Base-by-base conservation (phyloP, 2,113 vertebrate genomes). In the Damaliscus lunatus region DNA sequence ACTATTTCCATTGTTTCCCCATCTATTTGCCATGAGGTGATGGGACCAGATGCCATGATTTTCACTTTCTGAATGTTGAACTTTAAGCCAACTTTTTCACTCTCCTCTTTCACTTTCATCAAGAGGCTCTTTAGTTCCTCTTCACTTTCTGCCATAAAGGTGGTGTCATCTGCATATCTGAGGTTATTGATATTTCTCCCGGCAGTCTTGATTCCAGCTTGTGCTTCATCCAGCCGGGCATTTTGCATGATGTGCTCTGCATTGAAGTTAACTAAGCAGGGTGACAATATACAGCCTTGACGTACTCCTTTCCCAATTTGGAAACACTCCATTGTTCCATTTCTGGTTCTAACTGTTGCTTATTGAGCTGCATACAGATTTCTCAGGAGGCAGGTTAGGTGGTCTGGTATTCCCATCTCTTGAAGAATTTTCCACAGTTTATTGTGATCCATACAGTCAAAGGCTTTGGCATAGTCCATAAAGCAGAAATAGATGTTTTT, bases 191-290 rank as follows among this genome's bases (percentile, higher is more conserved):
- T 67, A 36, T 67, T 67, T 67, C 33, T 67, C 17, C 17, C 4
- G 0, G 64, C 64, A 67, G 21, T 36, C 33, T 10, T 67, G 33
- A 67, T 10, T 67, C 17, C 33, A 67, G 33, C 33, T 5, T 67
- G 16, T 67, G 33, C 33, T 67, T 67, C 64, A 21, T 67, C 33
- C 64, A 67, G 64, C 33, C 1, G 0, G 0, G 64, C 64, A 21
- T 67, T 67, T 67, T 36, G 33, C 64, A 36, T 67, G 16, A 67
- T 19, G 7, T 67, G 19, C 62, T 67, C 62, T 67, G 16, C 33
- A n/a, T 19, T 5, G 3, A 67, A 9, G 62, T 67, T 67, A 67
- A 67, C n/a, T 67, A n/a, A 67, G 33, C 62, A n/a, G 15, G 33
- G 62, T 19, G 62, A n/a, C 62, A n/a, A 67, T 19, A 67, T 67